Base-by-base conservation (phyloP, 2,888 invertebrate species). In the Calliopum simillimum region DNA sequence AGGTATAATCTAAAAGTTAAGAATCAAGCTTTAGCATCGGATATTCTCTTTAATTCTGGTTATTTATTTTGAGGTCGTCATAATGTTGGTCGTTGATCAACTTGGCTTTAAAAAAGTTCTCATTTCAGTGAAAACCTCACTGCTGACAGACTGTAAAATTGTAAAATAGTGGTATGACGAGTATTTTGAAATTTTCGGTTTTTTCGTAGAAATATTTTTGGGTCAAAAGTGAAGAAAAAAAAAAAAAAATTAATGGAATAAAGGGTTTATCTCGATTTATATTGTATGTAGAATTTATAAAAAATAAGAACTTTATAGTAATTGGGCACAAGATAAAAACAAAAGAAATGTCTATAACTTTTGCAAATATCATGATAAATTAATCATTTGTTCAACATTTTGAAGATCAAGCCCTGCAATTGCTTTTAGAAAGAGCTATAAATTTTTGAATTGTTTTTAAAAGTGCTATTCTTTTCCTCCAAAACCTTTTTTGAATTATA, bases 201-300 rank as follows among this genome's bases (percentile, higher is more conserved):
- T 8, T 56, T 25, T 56, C 33, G 21, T 56, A 8, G 53, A 41
- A 64, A 55, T 43, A 25, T 58, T 67, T 63, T 58, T 67, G 66
- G 66, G 66, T 58, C 66, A 67, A 47, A 67, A 58, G 47, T 23
- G 58, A 53, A 53, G 46, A 58, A 49, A n/a, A 41, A 19, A 64
- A 19, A 33, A 13, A n/a, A n/a, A 41, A 44, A n/a, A 14, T 46
- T 49, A 51, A 11, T 13, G 16, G n/a, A 2, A 19, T 33, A 53
- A 64, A 65, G n/a, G n/a, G 49, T 53, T 51, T 19, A 25, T 19
- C 49, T 19, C 16, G 47, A 66, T 33, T 11, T 2, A 33, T 16
- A 53, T 11, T 4, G 19, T 33, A 63, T 33, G 12, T 21, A 23
- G 33, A 3, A 25, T 63, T 47, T 21, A 1, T 1, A 46, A 63